A percentile compares a stretch with the other conserved stretches of the same genome.
Evolutionary conservation across 2,113 vertebrate genomes (phyloP).

Genomic region (Rissa tridactyla): DNA sequence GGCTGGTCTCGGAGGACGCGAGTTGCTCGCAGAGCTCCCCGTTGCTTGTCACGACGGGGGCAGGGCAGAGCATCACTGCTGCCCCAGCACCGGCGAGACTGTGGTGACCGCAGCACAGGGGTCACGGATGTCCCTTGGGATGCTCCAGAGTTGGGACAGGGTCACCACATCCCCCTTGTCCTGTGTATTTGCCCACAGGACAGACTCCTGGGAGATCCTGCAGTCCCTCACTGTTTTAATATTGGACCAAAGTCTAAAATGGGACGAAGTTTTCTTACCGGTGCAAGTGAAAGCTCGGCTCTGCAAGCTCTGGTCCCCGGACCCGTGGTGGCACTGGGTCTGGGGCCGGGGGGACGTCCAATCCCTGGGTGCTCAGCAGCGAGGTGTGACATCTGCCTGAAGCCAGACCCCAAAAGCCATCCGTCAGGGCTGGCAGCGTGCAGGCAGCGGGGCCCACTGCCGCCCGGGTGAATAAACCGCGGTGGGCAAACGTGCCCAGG

Average conservation of each 20-base stretch:
- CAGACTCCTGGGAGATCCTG: not conserved
- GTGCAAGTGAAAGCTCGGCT: not conserved
- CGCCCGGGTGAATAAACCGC: not conserved
- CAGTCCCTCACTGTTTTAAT: not conserved
- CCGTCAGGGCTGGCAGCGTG: not conserved
- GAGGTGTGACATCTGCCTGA: not conserved
- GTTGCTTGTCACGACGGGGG: too few species aligned
- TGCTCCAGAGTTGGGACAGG: not conserved
- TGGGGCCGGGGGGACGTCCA: not conserved
- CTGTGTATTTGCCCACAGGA: not conserved
- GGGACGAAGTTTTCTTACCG: not conserved
- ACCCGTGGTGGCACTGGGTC: not conserved
- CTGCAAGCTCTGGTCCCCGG: not conserved
- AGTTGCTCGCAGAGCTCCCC: not conserved
- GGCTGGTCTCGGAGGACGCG: accelerated
- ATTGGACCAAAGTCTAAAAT: not conserved
- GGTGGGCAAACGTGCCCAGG: not conserved
- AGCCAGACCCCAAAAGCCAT: not conserved
- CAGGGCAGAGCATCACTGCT: not conserved
- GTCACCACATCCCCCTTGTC: not conserved
- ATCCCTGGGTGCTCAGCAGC: not conserved
- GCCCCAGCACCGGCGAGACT: accelerated
- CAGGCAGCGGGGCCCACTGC: not conserved
- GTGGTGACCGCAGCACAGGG: not conserved
- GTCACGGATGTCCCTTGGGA: not conserved